Evolutionary conservation across 30 jellyfish, hydroid and myxozoan genomes (phyloP).

Genomic region (Sanderia malayensis): DNA sequence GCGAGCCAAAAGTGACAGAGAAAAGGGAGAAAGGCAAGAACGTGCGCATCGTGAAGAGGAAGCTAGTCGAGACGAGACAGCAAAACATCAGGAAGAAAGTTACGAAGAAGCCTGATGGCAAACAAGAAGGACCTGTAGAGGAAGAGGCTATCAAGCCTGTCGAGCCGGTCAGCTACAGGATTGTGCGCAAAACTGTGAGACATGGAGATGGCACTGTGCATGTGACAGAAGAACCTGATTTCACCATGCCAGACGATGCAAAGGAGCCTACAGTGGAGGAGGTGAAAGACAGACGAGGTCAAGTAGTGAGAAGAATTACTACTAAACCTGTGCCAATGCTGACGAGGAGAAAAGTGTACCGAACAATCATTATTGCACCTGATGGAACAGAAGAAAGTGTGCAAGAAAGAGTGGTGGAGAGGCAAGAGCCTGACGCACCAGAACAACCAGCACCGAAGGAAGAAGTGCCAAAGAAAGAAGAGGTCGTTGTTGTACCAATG

Average conservation of each 20-base stretch:
- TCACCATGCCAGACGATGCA: conserved; percentile 11
- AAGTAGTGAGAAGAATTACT: conserved; percentile 2
- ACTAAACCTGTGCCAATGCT: conserved; percentile 7
- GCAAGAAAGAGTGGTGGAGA: conserved; percentile 10
- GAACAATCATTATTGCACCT: conserved; percentile 17
- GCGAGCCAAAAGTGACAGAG: conserved; percentile 27
- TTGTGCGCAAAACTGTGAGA: conserved; percentile 2
- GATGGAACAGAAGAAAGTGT: conserved; percentile 24
- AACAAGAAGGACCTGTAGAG: conserved; percentile 1
- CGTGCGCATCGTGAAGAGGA: conserved; percentile 3
- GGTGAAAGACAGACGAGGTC: conserved; percentile 7
- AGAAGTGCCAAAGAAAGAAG: conserved; percentile 2
- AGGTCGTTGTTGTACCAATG: not conserved
- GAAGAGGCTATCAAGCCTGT: conserved; percentile 9
- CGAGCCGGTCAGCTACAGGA: conserved; percentile 11
- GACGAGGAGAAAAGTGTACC: conserved; percentile 15
- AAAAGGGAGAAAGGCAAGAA: conserved; percentile 8
- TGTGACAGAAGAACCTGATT: conserved; percentile 10
- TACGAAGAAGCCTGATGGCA: not conserved
- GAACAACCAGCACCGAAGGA: conserved; percentile 1
- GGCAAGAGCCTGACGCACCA: conserved; percentile 2
- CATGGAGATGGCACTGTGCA: conserved; percentile 6
- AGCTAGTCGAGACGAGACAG: conserved; percentile 5
- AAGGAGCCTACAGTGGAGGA: conserved; percentile 2
- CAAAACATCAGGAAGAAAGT: conserved; percentile 4